Evolutionary conservation across 2,797 vertebrate genomes (phyloP).

Genomic region (Pipistrellus pipistrellus): DNA sequence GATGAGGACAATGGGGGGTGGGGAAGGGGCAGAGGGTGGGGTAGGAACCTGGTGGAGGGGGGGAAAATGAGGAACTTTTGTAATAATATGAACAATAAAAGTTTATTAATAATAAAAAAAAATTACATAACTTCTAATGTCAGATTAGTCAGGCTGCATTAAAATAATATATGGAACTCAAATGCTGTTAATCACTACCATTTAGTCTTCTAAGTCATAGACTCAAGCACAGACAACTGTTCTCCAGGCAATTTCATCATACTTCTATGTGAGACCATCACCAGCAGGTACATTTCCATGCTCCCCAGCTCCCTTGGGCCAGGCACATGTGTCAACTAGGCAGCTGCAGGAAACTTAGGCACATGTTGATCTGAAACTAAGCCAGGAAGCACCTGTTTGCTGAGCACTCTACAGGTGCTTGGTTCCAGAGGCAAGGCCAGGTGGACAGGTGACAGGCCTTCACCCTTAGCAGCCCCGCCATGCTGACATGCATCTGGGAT

Average conservation of each 20-base stretch:
- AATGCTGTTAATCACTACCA: slow-evolving; percentile 27
- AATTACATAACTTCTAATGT: background rate
- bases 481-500: background rate
- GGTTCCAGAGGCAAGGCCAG: slow-evolving; percentile 31
- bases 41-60: no score
- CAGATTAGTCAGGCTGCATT: slow-evolving; percentile 15
- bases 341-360: slow-evolving; percentile 14
- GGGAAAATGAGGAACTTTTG: no score
- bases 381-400: slow-evolving; percentile 42
- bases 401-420: slow-evolving; percentile 35
- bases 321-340: background rate
- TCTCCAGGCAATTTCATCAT: background rate
- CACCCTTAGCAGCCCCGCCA: background rate
- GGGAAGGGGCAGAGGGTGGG: no score
- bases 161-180: background rate
- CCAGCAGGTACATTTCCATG: background rate
- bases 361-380: slow-evolving; percentile 10
- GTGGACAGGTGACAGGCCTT: slow-evolving; percentile 22
- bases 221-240: background rate
- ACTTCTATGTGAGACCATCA: background rate
- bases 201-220: slow-evolving; percentile 7
- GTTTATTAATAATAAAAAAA: no score
- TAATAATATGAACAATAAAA: no score
- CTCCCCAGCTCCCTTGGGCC: background rate
- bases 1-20: no score